Conservation (phyloP, 2,113 vertebrate species). For the Probosciger aterrimus region DNA sequence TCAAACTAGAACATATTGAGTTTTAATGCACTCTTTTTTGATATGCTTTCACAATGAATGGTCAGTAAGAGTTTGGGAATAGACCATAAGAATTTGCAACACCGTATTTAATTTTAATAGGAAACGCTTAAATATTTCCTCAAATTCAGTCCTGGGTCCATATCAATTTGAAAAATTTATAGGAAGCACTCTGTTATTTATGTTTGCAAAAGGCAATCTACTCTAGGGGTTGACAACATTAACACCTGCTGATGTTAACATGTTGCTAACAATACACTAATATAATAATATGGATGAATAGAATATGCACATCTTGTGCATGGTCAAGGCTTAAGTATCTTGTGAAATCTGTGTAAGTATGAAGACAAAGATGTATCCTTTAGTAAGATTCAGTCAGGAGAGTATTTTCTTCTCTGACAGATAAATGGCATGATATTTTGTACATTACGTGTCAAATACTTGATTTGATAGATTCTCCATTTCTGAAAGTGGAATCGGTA, state of each 20-base stretch:
- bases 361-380: not conserved
- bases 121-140: slow-evolving; percentile 6
- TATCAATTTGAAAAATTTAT: not conserved
- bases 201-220: not conserved
- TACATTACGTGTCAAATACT: not conserved
- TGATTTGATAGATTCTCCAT: slow-evolving; percentile 8
- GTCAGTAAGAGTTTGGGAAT: not conserved
- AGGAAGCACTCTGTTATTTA: not conserved
- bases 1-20: not conserved
- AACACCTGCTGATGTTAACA: not conserved
- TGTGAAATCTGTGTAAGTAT: not conserved
- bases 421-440: not conserved
- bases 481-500: not conserved
- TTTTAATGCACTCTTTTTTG: not conserved
- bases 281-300: not conserved
- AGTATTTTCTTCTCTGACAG: not conserved
- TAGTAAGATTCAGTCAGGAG: not conserved
- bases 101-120: not conserved
- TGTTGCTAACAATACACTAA: not conserved
- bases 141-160: not conserved
- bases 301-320: not conserved
- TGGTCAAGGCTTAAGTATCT: not conserved
- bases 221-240: not conserved
- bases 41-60: slow-evolving; percentile 4
- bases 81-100: not conserved